phyloP scores from a whole-genome alignment of 2,797 vertebrate genomes.

The Meriones psammophilus region DNA sequence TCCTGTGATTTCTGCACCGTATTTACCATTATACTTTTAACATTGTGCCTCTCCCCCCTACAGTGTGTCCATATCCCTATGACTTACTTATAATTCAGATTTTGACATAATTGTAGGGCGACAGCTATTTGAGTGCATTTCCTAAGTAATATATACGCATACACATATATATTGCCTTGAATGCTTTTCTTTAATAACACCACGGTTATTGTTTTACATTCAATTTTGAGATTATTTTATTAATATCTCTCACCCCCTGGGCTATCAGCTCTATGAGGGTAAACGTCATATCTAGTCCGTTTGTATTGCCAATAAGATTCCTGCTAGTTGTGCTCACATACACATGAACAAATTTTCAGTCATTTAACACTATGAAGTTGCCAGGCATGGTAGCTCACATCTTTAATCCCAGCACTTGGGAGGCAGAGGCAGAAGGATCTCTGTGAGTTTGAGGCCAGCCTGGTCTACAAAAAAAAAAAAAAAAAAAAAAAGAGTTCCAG shows the following conservation, averaged over 20 bases:
- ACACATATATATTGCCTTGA: neutral
- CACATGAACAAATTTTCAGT: constrained; percentile 2
- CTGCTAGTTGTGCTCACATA: neutral
- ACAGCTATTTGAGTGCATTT: neutral
- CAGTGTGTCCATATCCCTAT: neutral
- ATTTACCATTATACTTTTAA: neutral
- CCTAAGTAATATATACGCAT: neutral
- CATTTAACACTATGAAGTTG: neutral
- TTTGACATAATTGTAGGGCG: neutral
- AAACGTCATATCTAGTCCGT: neutral
- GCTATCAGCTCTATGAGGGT: constrained; percentile 7
- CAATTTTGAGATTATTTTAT: constrained; percentile 52
- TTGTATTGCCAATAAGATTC: constrained; percentile 55
- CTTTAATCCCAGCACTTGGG: no score
- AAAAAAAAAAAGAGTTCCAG: no score
- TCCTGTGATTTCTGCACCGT: constrained; percentile 41
- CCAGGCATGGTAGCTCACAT: no score
- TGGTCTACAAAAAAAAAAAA: no score
- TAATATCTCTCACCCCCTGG: neutral
- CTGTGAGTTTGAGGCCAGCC: no score
- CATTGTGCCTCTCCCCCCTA: constrained; percentile 5
- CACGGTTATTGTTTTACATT: constrained; percentile 4
- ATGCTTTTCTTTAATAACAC: constrained; percentile 9
- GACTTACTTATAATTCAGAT: constrained; percentile 27
- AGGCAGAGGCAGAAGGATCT: no score